Base-by-base conservation (phyloP, 2,888 invertebrate species). In the Morpho achilles region DNA sequence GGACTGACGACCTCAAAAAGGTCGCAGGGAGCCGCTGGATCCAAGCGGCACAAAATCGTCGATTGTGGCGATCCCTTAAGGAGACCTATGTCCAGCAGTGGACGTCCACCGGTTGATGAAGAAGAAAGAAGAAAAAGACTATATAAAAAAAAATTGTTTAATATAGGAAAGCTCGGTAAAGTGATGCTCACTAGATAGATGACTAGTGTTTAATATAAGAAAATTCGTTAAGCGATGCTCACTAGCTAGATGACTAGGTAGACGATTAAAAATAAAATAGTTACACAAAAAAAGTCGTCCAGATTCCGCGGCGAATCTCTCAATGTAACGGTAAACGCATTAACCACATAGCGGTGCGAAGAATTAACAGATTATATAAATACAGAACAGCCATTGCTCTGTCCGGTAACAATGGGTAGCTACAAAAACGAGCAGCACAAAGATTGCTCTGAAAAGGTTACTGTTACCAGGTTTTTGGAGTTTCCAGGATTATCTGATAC, bases 311-410 rank as follows among this genome's bases (percentile, higher is more conserved):
- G 56, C 62, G 69, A 65, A 68, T 66, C 71, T 70, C 74, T 77
- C 75, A 76, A 82, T 53, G 50, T 76, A 58, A 62, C 60, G 54
- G 56, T 77, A 71, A 67, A 76, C 75, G 72, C 63, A 67, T 66
- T 66, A 61, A 66, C 61, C 47, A 55, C 49, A 58, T 55, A 61
- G 49, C 53, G 45, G 56, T 45, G 77, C 73, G 75, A 72, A 73
- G 72, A 78, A 75, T 71, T 71, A 82, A 76, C 79, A 80, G 82
- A 77, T 69, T 71, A 73, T 69, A 75, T 70, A 76, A 75, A 75
- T 73, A 72, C 67, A 76, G 78, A 79, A 79, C 72, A 73, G 73
- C 66, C 69, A 54, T 57, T 47, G 60, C 60, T 47, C 57, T 48
- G 58, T 58, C 58, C 52, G 47, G 56, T 67, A 66, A 84, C 81